Evolutionary conservation across 2,888 invertebrate species (phyloP), one percentile per base, ranked within the genome.

Genomic region (Iselma pallidipennis): DNA sequence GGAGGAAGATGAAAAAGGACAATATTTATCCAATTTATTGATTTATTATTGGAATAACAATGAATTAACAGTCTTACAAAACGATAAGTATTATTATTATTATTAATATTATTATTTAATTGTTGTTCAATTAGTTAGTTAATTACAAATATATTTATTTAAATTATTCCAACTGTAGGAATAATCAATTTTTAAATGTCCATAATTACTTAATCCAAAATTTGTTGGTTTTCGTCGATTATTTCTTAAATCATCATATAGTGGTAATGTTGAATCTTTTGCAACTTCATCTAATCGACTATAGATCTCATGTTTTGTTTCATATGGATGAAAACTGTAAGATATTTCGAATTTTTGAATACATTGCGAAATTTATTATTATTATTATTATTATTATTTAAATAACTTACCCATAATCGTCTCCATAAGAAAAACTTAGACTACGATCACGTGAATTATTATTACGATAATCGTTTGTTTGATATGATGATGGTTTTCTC

Each of bases 111-210:
- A 12, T 31, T 31, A 10, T 9, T 31, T 31, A 12, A 37, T 6
- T n/a, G 4, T 37, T 14, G 6, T 50, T 28, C 1, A 45, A 7
- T 26, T 23, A 51, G 7, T 25, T 7, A 16, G 29, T 60, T 55
- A 64, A 55, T 57, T 54, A 51, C 45, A 60, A 55, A 92, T 92
- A 70, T 91, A 89, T 75, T 91, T 88, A 78, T 91, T 89, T 65
- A 92, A 83, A 59, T 90, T 91, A 79, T 90, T 90, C 92, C 92
- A 92, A 81, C 90, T 92, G 80, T 88, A 90, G 1, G 91, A 91
- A 75, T 92, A 92, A 78, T 92, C 92, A 70, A 92, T 92, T 82
- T 91, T 90, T 51, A 92, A 83, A 73, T 92, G 88, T 56, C 92
- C 92, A 75, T 91, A 91, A 72, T 88, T 88, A 74, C 90, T 92